phyloP scores from a whole-genome alignment of 2,888 invertebrate species.

The Entomobrya multifasciata region DNA sequence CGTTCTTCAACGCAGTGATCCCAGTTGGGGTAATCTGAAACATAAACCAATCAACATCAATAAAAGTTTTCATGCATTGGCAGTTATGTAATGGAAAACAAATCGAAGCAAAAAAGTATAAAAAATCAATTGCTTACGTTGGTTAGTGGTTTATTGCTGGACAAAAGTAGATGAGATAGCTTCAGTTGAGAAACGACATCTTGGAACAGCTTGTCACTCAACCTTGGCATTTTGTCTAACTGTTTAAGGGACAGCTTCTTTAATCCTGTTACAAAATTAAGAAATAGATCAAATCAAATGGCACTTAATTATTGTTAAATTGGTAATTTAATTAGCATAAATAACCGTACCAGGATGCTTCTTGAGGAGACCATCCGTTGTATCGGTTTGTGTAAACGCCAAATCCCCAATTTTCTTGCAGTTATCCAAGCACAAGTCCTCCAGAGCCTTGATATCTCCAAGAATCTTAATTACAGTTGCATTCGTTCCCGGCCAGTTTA shows the following conservation, averaged over 20 bases:
- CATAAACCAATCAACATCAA: not conserved
- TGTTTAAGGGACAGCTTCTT: not conserved
- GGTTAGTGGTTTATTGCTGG: not conserved
- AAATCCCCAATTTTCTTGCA: not conserved
- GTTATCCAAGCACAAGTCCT: not conserved
- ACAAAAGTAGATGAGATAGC: not conserved
- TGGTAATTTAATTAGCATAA: not conserved
- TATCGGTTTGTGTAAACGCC: not conserved
- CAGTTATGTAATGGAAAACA: not conserved
- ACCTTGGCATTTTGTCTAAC: not conserved
- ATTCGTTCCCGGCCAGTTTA: not conserved
- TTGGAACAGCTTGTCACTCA: not conserved
- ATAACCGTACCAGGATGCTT: not conserved
- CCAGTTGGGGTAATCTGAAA: not conserved
- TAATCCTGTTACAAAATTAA: not conserved
- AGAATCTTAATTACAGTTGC: not conserved
- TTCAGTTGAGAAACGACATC: not conserved
- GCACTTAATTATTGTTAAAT: not conserved
- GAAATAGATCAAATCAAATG: not conserved
- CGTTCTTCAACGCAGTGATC: not conserved
- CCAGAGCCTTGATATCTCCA: not conserved
- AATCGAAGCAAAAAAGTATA: not conserved
- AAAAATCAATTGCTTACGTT: not conserved
- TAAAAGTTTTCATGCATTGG: not conserved
- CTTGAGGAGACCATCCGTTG: not conserved